These are phyloP conservation scores for Poeciliopsis infans DNA, from an alignment of 2,797 vertebrate genomes.

Conservation along the genomic window DNA sequence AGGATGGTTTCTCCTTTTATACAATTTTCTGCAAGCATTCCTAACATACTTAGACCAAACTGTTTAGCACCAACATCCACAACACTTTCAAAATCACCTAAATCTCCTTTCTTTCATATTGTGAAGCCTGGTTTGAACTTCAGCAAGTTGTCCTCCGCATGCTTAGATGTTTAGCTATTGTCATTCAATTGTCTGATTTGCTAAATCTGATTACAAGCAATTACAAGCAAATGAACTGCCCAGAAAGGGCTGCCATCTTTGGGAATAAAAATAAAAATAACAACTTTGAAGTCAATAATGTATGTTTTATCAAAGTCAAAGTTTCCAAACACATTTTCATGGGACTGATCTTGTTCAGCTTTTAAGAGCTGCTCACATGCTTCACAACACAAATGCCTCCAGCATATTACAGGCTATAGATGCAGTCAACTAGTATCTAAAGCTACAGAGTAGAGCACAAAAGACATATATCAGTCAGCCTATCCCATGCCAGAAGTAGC, in stretches of 20 bases:
- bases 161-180: neutral
- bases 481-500: slow-evolving; percentile 65
- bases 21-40: neutral
- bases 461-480: slow-evolving; percentile 68
- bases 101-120: neutral
- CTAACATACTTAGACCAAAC: neutral
- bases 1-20: too few relatives aligned
- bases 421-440: slow-evolving; percentile 50
- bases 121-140: neutral
- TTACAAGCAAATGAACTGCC: neutral
- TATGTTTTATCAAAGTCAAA: slow-evolving; percentile 21
- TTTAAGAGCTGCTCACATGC: slow-evolving; percentile 47
- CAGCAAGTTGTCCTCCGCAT: neutral
- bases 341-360: slow-evolving; percentile 34
- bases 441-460: slow-evolving; percentile 58
- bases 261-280: neutral
- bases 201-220: neutral
- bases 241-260: neutral
- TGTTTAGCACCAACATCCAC: neutral
- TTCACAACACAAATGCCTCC: slow-evolving; percentile 51
- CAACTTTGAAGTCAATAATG: neutral
- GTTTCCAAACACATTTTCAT: slow-evolving; percentile 37
- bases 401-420: slow-evolving; percentile 68
- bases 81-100: neutral
- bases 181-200: neutral